Evolutionary conservation across 2,888 invertebrate genomes (phyloP).

Genomic region (Plebejus anna): DNA sequence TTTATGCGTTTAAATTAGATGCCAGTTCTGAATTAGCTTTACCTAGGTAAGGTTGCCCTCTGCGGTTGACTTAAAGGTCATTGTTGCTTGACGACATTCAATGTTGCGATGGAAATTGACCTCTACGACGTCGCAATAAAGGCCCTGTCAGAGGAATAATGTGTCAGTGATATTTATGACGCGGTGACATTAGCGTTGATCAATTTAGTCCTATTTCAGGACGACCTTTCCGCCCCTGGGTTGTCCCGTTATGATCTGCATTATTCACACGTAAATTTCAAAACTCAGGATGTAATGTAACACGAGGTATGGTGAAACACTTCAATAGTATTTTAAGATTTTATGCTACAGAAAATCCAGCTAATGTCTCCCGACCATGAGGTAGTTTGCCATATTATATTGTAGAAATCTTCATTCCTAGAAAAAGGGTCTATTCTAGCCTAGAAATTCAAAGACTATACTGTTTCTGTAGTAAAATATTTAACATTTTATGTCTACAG

Average conservation of each 20-base stretch:
- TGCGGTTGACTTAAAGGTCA: neutral
- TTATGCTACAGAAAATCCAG: too few relatives aligned
- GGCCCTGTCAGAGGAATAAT: neutral
- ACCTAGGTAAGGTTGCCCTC: neutral
- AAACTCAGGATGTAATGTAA: neutral
- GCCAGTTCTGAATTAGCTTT: neutral
- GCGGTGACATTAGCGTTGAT: constrained; percentile 31
- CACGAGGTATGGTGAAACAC: neutral
- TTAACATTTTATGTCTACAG: too few relatives aligned
- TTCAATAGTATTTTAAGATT: too few relatives aligned
- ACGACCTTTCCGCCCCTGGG: constrained; percentile 30
- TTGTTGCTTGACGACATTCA: neutral
- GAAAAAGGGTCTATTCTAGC: too few relatives aligned
- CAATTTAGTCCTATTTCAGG: constrained; percentile 34
- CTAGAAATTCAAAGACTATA: too few relatives aligned
- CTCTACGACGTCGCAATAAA: neutral
- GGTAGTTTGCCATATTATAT: too few relatives aligned
- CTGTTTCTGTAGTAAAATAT: too few relatives aligned
- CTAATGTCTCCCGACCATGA: too few relatives aligned
- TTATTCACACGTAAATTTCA: neutral
- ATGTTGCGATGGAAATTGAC: neutral
- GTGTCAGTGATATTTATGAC: constrained; percentile 6
- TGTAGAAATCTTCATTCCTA: too few relatives aligned
- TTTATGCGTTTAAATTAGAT: neutral
- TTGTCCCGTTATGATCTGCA: neutral